These are phyloP conservation scores for Epizoanthus rinbou DNA, from an alignment of 92 coral and sea anemone genomes.

Conservation along the genomic window DNA sequence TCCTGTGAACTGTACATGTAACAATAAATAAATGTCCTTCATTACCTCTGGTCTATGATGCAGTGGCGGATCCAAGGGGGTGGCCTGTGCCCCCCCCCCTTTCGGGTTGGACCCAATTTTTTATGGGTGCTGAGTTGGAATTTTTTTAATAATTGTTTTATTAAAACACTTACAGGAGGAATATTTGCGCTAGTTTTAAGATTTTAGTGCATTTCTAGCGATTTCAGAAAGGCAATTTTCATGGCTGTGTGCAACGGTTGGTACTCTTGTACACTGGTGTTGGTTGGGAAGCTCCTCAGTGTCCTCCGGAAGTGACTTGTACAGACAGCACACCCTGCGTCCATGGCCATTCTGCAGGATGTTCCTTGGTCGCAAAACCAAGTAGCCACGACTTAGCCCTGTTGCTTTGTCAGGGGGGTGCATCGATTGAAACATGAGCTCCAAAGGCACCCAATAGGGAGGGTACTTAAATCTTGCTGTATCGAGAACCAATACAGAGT, in stretches of 20 bases:
- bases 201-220: too few species aligned
- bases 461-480: constrained; percentile 95
- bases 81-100: too few species aligned
- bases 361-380: constrained; percentile 56
- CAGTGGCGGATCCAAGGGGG: too few species aligned
- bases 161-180: too few species aligned
- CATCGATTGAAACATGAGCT: constrained; percentile 79
- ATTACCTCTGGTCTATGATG: too few species aligned
- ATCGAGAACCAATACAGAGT: constrained; percentile 80
- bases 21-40: too few species aligned
- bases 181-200: too few species aligned
- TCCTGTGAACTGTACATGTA: too few species aligned
- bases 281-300: constrained; percentile 35
- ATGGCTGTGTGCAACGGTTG: neutral
- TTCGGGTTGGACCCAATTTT: too few species aligned
- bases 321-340: constrained; percentile 61
- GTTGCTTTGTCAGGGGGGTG: constrained; percentile 70
- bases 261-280: constrained; percentile 48
- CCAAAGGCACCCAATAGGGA: constrained; percentile 88
- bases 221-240: too few species aligned
- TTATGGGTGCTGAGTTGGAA: too few species aligned
- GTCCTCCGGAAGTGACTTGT: constrained; percentile 17
- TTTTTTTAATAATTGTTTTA: too few species aligned
- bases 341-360: constrained; percentile 47
- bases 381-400: constrained; percentile 79